Conservation (phyloP, 92 coral and sea anemone species). For the Phenganax stokvisi region DNA sequence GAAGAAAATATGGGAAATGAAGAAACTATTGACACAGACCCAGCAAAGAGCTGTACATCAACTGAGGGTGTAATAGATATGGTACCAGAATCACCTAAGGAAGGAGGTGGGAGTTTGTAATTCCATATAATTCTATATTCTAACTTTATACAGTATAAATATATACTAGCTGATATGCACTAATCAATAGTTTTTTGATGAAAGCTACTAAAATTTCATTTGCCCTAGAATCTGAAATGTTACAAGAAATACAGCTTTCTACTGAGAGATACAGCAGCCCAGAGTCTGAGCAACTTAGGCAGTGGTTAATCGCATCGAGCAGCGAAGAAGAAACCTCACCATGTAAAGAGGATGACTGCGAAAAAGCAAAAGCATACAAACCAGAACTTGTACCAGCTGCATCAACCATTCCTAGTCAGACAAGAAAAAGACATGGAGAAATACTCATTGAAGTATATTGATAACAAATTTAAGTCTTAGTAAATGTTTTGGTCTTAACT, state of each 20-base stretch:
- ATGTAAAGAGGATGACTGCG: too few relatives aligned
- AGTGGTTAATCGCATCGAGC: neutral
- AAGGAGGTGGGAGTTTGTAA: neutral
- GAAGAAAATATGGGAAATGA: neutral
- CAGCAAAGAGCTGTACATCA: neutral
- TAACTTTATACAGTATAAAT: too few relatives aligned
- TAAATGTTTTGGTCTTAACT: neutral
- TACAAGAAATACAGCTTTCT: too few relatives aligned
- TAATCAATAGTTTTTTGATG: too few relatives aligned
- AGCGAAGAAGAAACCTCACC: neutral
- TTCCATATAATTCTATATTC: neutral
- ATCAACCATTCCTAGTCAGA: neutral
- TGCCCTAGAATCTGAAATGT: too few relatives aligned
- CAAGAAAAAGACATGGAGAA: constrained; percentile 7
- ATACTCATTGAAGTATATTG: constrained; percentile 6
- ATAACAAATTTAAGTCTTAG: neutral
- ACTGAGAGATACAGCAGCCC: too few relatives aligned
- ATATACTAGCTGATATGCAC: too few relatives aligned
- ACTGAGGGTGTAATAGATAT: neutral
- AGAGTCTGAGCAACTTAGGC: too few relatives aligned
- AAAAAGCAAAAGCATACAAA: neutral
- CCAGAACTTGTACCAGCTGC: neutral
- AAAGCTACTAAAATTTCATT: too few relatives aligned
- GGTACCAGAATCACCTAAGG: neutral
- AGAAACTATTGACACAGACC: neutral